Base-by-base conservation (phyloP, 30 jellyfish, hydroid and myxozoan species). In the Hydractinia symbiolongicarpus region DNA sequence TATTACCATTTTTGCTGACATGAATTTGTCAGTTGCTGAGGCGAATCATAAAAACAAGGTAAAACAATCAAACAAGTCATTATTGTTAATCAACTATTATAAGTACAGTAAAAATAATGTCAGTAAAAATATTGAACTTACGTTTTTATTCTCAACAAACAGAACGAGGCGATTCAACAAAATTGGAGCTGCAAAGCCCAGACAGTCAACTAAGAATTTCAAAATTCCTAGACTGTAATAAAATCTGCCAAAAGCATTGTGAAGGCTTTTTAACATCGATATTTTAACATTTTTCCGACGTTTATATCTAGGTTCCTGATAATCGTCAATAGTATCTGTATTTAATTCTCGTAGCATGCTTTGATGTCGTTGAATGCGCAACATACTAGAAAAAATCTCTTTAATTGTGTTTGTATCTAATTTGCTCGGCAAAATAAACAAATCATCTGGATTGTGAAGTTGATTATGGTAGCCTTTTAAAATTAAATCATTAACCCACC, bases 161-260 rank as follows among this genome's bases (percentile, higher is more conserved):
- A 73, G 76, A 8, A 93, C 90, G 74, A 93, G 85, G 55, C 53
- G 55, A 61, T 93, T 87, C 61, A 93, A 72, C 51, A 93, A 82
- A 21, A 93, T 79, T 1, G 98, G 98, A 11, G 96, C 98, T 75
- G 96, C 93, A 84, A 93, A 93, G 13, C 88, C 86, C 21, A 93
- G 73, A 44, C 88, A 78, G 79, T 83, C 96, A 52, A 87, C 84
- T 67, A 93, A 67, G 62, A 93, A 93, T 80, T 93, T 93, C 73
- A 93, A 71, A 16, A 93, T 73, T 8, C 98, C 98, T 61, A 87
- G 61, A 58, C 95, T 57, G 82, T 66, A 83, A 73, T 79, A 93
- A 71, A 84, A 74, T 49, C 84, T 50, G 17, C 98, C 98, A 84
- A 86, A 93, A 9, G 95, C 89, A 54, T 82, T 70, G 67, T 82